Evolutionary conservation across 2,797 vertebrate species (phyloP), one percentile per base, ranked within the genome.

Genomic region (Enteromius treurensis): DNA sequence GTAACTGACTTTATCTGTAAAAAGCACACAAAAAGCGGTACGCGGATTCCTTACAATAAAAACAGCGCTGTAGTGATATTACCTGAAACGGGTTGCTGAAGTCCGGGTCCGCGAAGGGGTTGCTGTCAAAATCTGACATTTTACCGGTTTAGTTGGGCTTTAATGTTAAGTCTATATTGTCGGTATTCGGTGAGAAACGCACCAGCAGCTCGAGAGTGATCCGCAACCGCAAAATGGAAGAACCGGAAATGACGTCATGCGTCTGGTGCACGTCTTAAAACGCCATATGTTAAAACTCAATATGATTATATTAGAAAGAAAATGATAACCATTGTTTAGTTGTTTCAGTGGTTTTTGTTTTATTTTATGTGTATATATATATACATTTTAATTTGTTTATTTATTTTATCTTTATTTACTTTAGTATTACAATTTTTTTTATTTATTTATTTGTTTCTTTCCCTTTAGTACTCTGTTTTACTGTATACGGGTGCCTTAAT

Each of bases 91-190:
- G 98, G 88, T 98, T 99, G 93, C 96, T 98, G 91, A 99, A 96
- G 93, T 98, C 98, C 90, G 97, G 98, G 90, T 99, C 97, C 65
- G 97, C 98, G 88, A 99, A 99, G 29, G 98, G 98, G 90, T 99
- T 98, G 90, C 96, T 98, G 93, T 98, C 97, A 90, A 98, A 98
- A 90, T 99, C 97, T 85, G 97, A 98, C 98, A 99, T 99, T 82
- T 83, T 90, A 11, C 76, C 40, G 64, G 62, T 32, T 60, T 21
- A 53, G 1, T 40, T 5, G 5, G 9, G 23, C 55, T 29, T 29
- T 29, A 67, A 26, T 21, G 2, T 32, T 9, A 23, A 3, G 13
- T 9, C 2, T 68, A 2, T 69, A 10, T 69, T 17, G 3, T 58
- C 49, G 64, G 64, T 42, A 3, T 29, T 55, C 37, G 49, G 49